A percentile compares a stretch with the other conserved stretches of the same genome.
These are phyloP conservation scores for Syngnathus rostellatus DNA, from an alignment of 2,797 vertebrate genomes.

Conservation along the genomic window DNA sequence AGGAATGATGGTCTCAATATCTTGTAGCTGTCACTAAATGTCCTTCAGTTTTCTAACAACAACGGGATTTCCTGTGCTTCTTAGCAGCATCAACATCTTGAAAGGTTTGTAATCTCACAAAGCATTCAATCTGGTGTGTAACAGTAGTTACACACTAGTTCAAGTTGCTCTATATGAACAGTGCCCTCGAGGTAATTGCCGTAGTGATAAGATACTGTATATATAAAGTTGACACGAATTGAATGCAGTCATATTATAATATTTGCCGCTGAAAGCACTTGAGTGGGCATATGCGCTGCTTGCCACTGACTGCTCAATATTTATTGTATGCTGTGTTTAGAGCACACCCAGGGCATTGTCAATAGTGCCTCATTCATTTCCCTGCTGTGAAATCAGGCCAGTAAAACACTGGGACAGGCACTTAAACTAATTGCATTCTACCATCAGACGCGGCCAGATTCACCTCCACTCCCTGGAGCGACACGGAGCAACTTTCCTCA, in stretches of 20 bases:
- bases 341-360: slow-evolving; percentile 34
- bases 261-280: not conserved
- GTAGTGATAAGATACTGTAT: not conserved
- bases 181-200: not conserved
- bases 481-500: slow-evolving; percentile 23
- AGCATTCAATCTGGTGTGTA: not conserved
- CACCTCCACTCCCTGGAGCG: slow-evolving; percentile 24
- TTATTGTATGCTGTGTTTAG: slow-evolving; percentile 35
- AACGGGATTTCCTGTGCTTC: not conserved
- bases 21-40: not conserved
- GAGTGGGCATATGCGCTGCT: slow-evolving; percentile 14
- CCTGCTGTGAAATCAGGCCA: slow-evolving; percentile 43
- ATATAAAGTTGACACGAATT: not conserved
- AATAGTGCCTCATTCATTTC: slow-evolving; percentile 40
- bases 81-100: not conserved
- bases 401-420: slow-evolving; percentile 47
- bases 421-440: slow-evolving; percentile 53
- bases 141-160: too few relatives aligned
- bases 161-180: not conserved
- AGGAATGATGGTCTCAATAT: not conserved
- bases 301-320: slow-evolving; percentile 24
- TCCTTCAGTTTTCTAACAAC: not conserved
- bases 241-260: slow-evolving; percentile 1
- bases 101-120: not conserved
- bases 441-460: slow-evolving; percentile 37